Evolutionary conservation across 2,797 vertebrate species (phyloP), one percentile per base, ranked within the genome.

Genomic region (Pteropus rufus): DNA sequence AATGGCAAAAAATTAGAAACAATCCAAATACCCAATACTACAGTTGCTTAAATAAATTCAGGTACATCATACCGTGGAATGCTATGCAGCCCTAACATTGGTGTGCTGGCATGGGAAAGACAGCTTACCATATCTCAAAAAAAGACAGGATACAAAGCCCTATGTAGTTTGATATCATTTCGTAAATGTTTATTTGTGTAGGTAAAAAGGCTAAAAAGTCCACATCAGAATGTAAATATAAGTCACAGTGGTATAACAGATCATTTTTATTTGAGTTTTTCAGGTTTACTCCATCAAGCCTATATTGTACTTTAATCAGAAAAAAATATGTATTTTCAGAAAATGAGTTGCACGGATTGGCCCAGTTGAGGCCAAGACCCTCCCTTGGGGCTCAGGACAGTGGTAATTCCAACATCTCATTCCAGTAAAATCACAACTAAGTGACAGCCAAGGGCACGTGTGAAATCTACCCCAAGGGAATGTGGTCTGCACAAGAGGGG

Each of bases 381-480:
- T 36, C 5, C 80, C 81, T 56, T 44, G 14, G 26, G 31, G 62
- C 70, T 24, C 7, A 21, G 60, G 81, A 65, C 34, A 56, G 18
- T 19, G 15, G 1, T 24, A 90, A 69, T 64, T n/a, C 44, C 73
- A 56, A 56, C 8, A 31, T 85, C 82, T 94, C 49, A 31, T 77
- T 85, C 67, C 93, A 81, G 18, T 44, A 88, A 89, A 92, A 79
- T 85, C 67, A 84, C 24, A 39, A 19, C 23, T 26, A 81, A 88
- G 73, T 44, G 77, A 96, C 84, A 89, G 91, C 46, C 56, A 44
- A 92, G n/a, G 83, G 62, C 86, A 93, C 72, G 81, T 93, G 67
- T 82, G 93, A 89, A 54, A 67, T 36, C 34, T 29, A 23, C 87
- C 72, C 23, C 2, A 6, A 4, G 24, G 69, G 69, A 93, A 65